Base-by-base conservation (phyloP, 1,140 invertebrate genomes). In the Telenomus remus region DNA sequence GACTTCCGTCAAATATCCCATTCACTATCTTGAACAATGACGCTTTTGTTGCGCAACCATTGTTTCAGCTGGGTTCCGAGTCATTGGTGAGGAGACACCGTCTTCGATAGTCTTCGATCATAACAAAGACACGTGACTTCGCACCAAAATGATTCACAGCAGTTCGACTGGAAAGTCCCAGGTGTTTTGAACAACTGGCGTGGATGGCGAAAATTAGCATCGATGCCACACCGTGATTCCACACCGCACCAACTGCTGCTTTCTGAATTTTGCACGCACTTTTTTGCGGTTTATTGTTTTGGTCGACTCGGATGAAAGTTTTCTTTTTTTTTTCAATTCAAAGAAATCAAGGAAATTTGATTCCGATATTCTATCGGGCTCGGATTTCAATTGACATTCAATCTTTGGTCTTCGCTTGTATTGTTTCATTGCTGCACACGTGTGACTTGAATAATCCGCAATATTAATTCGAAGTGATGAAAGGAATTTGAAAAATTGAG, bases 1-100 rank as follows among this genome's bases (percentile, higher is more conserved):
- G 42, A 68, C 71, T 78, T 80, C 65, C 59, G 56, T 54, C 57
- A 46, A 69, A 76, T 69, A 70, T 70, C 55, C 48, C 65, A 63
- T 64, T 71, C 68, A 51, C 34, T 55, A 15, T 12, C 46, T 55
- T 13, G 49, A 49, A 54, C 73, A 64, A 65, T 65, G 35, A 56
- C 37, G 46, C 51, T 55, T 59, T 55, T 64, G 59, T 71, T 71
- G 11, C 59, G 53, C 53, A 71, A 63, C 44, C 37, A 61, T 70
- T 63, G 68, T 63, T 49, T 63, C 27, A 15, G 14, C 7, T 16
- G 39, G 43, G 43, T 55, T 70, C 44, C 66, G 14, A 61, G 35
- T 54, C 66, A 70, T 70, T 43, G 57, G 7, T 13, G 65, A 49
- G 61, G 43, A 55, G 43, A 55, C 3, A 39, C 37, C 49, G 16